phyloP scores from a whole-genome alignment of 2,113 vertebrate genomes.

The Bambusicola thoracicus region DNA sequence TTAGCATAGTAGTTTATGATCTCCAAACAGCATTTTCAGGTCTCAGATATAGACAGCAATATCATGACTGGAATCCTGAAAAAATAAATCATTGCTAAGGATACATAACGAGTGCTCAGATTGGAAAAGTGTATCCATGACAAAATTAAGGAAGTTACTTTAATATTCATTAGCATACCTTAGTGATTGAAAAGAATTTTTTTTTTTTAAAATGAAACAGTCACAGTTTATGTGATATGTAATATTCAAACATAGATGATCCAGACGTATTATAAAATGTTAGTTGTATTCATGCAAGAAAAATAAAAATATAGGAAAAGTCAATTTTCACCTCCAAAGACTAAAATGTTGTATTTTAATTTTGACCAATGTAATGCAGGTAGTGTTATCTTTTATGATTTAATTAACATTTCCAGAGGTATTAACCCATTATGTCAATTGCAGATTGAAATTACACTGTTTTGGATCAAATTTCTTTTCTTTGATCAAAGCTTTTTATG shows the following conservation, averaged over 20 bases:
- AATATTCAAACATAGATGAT: not conserved
- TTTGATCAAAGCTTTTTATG: not conserved
- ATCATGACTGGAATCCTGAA: slow-evolving; percentile 27
- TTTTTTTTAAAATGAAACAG: slow-evolving; percentile 14
- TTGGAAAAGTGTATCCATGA: slow-evolving; percentile 34
- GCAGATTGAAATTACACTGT: not conserved
- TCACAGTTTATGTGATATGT: not conserved
- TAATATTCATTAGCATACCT: slow-evolving; percentile 36
- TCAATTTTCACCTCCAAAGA: not conserved
- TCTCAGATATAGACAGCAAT: not conserved
- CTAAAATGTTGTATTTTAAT: not conserved
- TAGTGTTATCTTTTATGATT: not conserved
- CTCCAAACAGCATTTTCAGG: slow-evolving; percentile 39
- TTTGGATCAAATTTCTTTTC: not conserved
- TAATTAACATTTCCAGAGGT: not conserved
- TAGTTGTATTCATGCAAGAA: not conserved
- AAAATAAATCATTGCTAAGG: slow-evolving; percentile 68
- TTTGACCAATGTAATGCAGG: not conserved
- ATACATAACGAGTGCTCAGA: not conserved
- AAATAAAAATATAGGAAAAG: not conserved
- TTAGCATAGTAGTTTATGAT: slow-evolving; percentile 21
- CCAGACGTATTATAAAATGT: not conserved
- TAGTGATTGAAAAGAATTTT: not conserved
- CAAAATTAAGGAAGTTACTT: slow-evolving; percentile 40
- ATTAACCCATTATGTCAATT: not conserved